Evolutionary conservation across 2,888 invertebrate species (phyloP), one percentile per base, ranked within the genome.

Genomic region (Ochropleura leucogaster): DNA sequence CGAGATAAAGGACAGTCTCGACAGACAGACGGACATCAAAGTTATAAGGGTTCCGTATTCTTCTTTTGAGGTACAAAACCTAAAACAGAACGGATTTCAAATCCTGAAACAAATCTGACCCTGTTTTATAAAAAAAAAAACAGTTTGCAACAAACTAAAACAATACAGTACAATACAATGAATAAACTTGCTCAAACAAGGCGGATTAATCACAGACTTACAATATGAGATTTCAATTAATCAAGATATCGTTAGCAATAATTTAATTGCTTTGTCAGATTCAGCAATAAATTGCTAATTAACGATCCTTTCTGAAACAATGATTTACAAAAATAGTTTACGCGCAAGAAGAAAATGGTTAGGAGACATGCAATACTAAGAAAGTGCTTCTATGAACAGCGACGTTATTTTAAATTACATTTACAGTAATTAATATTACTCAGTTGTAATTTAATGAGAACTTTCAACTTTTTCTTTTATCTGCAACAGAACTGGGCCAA

Each of bases 281-380:
- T 62, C 12, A 9, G 30, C 18, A 30, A 63, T 69, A 40, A 64
- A 68, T 0, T 51, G 57, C 18, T 68, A 46, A 80, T 62, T 65
- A 74, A 57, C 40, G 60, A 65, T 72, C 44, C 20, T 84, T 47
- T 64, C 47, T 65, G 42, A 57, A 30, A 68, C 53, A 60, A 53
- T 84, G n/a, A 81, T 68, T 74, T 65, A 71, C 30, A 65, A 75
- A 62, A 57, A 46, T 62, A 80, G 30, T 64, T 74, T 57, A 63
- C 18, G 68, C 1, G 42, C 9, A 4, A 8, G 20, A 18, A 74
- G 55, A n/a, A 66, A 85, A 85, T 76, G 68, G 60, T 59, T 81
- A n/a, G 18, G 6, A 46, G 40, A 46, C 85, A 85, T 81, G 81
- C 85, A 6, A 85, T 44, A 40, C 0, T 7, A n/a, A 74, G 69